phyloP scores from a whole-genome alignment of 2,113 vertebrate species.

The Actenoides lindsayi region DNA sequence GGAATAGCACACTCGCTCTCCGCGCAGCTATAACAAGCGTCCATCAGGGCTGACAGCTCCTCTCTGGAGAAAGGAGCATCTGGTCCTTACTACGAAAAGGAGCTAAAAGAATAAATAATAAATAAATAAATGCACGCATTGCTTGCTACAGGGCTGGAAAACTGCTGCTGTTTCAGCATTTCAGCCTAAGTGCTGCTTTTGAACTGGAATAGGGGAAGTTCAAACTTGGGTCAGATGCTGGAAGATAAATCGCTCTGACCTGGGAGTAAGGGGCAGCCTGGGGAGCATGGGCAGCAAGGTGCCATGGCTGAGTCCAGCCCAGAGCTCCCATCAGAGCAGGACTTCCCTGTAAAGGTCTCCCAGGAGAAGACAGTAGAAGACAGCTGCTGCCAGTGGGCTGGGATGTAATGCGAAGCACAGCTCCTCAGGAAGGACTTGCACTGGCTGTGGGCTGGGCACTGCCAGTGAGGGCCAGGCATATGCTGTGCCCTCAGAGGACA shows the following conservation, averaged over 20 bases:
- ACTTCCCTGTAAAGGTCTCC: neutral
- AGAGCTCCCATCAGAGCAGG: neutral
- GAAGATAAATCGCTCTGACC: neutral
- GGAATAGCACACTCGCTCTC: constrained; percentile 7
- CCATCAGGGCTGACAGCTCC: constrained; percentile 52
- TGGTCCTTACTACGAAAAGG: constrained; percentile 27
- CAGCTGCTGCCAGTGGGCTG: neutral
- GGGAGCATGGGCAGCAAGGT: neutral
- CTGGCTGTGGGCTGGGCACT: fast-evolving
- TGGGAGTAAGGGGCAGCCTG: neutral
- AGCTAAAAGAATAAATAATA: neutral
- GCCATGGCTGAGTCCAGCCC: neutral
- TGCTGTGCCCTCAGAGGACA: fast-evolving
- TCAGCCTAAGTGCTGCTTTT: neutral
- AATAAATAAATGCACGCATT: constrained; percentile 11
- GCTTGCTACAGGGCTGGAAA: neutral
- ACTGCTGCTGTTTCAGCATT: neutral
- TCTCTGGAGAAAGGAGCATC: constrained; percentile 47
- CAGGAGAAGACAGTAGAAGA: neutral
- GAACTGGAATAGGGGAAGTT: neutral
- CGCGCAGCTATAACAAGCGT: constrained; percentile 43
- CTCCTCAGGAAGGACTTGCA: neutral
- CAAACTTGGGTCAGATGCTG: neutral
- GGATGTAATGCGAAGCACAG: neutral
- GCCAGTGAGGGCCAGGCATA: fast-evolving